A percentile compares a stretch with the other conserved stretches of the same genome.
Evolutionary conservation across 2,888 invertebrate genomes (phyloP).

Genomic region (Drosophila flavopinicola): DNA sequence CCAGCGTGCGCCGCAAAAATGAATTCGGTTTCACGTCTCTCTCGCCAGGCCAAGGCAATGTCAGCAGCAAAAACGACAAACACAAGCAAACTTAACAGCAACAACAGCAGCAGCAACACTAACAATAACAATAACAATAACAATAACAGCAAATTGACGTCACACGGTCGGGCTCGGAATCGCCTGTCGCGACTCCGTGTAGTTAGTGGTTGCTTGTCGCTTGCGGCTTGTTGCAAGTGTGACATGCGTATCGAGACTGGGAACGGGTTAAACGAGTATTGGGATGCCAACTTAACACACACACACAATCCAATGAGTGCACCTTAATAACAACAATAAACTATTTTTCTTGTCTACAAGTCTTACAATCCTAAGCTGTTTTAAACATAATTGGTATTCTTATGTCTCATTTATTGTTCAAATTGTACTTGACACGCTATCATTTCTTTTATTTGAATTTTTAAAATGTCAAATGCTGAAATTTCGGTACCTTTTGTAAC

Average conservation of each 20-base stretch:
- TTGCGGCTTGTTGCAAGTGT: slow-evolving; percentile 61
- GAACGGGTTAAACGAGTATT: slow-evolving; percentile 69
- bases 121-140: slow-evolving; percentile 47
- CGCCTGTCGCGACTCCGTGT: slow-evolving; percentile 21
- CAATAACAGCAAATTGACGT: slow-evolving; percentile 76
- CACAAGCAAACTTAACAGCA: slow-evolving; percentile 46
- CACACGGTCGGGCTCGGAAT: slow-evolving; percentile 48
- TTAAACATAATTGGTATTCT: no score
- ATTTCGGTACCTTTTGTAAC: neutral
- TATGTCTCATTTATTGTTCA: no score
- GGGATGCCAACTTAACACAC: slow-evolving; percentile 78
- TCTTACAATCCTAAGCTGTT: no score
- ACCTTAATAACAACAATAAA: slow-evolving; percentile 84
- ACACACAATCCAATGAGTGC: slow-evolving; percentile 87
- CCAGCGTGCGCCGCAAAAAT: slow-evolving; percentile 72
- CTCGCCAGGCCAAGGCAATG: slow-evolving; percentile 55
- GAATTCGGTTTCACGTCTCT: slow-evolving; percentile 44
- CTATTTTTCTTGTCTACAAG: neutral
- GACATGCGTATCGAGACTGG: slow-evolving; percentile 60
- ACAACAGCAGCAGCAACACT: slow-evolving; percentile 27
- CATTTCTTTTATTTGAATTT: no score
- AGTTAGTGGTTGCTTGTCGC: slow-evolving; percentile 3
- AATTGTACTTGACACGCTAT: no score
- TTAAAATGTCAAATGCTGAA: no score
- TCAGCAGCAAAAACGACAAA: slow-evolving; percentile 44